Conservation (phyloP, 2,888 invertebrate genomes). For the Stenurella melanura region DNA sequence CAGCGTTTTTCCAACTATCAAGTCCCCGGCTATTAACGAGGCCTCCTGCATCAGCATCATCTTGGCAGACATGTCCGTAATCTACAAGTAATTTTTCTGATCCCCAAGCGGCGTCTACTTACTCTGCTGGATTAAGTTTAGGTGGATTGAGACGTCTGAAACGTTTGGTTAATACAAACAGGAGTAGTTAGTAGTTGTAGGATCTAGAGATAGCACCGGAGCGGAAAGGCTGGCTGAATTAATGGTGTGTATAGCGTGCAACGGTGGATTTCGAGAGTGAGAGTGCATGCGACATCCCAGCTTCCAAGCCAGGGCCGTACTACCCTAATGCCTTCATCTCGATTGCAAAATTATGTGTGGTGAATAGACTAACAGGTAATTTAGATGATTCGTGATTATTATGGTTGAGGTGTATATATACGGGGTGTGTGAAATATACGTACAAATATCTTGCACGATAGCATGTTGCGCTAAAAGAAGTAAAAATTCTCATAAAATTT, state of each 20-base stretch:
- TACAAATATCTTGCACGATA: no score
- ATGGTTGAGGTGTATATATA: no score
- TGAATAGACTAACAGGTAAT: no score
- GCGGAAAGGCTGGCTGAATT: not conserved
- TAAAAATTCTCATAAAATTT: no score
- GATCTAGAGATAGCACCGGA: slow-evolving; percentile 1
- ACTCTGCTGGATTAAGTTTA: slow-evolving; percentile 13
- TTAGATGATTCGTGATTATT: no score
- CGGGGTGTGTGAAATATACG: no score
- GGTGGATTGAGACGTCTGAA: slow-evolving; percentile 24
- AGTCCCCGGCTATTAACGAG: not conserved
- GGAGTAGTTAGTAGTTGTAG: slow-evolving; percentile 5
- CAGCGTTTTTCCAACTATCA: not conserved
- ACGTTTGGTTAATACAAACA: slow-evolving; percentile 23
- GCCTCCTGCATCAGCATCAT: slow-evolving; percentile 11
- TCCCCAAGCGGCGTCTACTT: slow-evolving; percentile 15
- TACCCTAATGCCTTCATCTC: not conserved
- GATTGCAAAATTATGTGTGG: no score
- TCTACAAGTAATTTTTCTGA: slow-evolving; percentile 14
- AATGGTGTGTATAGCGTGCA: not conserved
- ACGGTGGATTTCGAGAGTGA: not conserved
- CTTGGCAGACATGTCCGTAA: not conserved
- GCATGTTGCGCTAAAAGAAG: no score
- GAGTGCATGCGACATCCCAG: not conserved
- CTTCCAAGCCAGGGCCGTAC: not conserved